These are phyloP conservation scores for Molossus molossus DNA, from an alignment of 2,797 vertebrate species.

Conservation along the genomic window DNA sequence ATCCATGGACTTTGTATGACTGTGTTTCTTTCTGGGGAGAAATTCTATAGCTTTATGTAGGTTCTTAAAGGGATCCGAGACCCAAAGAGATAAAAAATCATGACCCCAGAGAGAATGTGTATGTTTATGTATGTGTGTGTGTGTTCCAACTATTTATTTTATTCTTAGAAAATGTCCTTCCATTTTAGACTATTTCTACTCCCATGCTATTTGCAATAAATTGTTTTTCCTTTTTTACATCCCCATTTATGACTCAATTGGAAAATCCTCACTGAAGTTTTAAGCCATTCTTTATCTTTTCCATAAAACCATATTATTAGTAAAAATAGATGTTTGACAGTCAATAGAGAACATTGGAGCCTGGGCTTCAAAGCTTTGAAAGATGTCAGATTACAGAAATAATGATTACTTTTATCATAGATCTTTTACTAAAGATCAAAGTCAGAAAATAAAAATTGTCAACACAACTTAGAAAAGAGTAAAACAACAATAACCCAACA, in stretches of 20 bases:
- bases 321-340: slow-evolving; percentile 72
- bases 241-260: slow-evolving; percentile 66
- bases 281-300: slow-evolving; percentile 76
- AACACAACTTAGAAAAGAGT: slow-evolving; percentile 68
- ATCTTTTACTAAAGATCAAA: slow-evolving; percentile 77
- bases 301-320: slow-evolving; percentile 72
- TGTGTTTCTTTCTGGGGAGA: background rate
- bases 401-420: slow-evolving; percentile 79
- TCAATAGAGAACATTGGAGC: slow-evolving; percentile 64
- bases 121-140: background rate
- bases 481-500: slow-evolving; percentile 64
- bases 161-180: slow-evolving; percentile 67
- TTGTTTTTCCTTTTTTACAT: slow-evolving; percentile 66
- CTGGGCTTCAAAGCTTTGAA: slow-evolving; percentile 72
- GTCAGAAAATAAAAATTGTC: slow-evolving; percentile 69
- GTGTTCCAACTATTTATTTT: background rate
- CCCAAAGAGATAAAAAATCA: slow-evolving; percentile 10
- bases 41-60: background rate
- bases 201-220: slow-evolving; percentile 64
- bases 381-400: slow-evolving; percentile 74
- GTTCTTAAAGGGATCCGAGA: slow-evolving; percentile 15
- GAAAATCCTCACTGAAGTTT: slow-evolving; percentile 76
- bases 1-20: background rate
- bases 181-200: slow-evolving; percentile 66
- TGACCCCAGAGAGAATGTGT: background rate